phyloP scores from a whole-genome alignment of 2,888 invertebrate species.

The Oligia strigilis region DNA sequence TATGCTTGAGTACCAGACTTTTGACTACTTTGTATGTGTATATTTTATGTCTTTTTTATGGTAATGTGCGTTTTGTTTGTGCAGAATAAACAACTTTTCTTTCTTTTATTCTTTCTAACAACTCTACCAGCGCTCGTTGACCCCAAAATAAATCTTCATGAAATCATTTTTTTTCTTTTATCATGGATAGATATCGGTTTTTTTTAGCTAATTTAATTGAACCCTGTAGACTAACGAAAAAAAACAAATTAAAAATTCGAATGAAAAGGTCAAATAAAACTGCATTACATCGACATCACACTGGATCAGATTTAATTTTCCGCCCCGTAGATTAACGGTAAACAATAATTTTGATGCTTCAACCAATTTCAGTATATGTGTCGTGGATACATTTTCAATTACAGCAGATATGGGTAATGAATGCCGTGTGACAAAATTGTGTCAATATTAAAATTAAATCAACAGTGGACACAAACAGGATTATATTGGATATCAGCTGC shows the following conservation, averaged over 20 bases:
- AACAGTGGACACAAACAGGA: constrained; percentile 47
- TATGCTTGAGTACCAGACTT: too few species aligned
- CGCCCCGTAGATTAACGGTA: constrained; percentile 52
- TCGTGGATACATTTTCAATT: constrained; percentile 65
- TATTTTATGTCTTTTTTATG: too few species aligned
- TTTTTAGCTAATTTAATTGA: too few species aligned
- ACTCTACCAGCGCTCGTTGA: too few species aligned
- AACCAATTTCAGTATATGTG: constrained; percentile 52
- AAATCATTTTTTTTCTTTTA: too few species aligned
- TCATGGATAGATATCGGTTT: too few species aligned
- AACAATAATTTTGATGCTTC: constrained; percentile 59
- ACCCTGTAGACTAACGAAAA: not conserved
- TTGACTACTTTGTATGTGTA: too few species aligned
- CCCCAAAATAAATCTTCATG: too few species aligned
- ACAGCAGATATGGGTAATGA: constrained; percentile 62
- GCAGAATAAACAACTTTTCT: too few species aligned
- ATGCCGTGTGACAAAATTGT: constrained; percentile 60
- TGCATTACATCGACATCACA: constrained; percentile 14
- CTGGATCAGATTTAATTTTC: constrained; percentile 52
- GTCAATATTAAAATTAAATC: constrained; percentile 66
- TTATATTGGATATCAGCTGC: constrained; percentile 52
- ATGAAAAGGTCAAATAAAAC: constrained; percentile 3
- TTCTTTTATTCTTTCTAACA: too few species aligned
- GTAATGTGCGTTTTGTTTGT: too few species aligned
- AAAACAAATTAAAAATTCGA: not conserved